phyloP scores from a whole-genome alignment of 2,888 invertebrate species.

The Piscicola geometra region DNA sequence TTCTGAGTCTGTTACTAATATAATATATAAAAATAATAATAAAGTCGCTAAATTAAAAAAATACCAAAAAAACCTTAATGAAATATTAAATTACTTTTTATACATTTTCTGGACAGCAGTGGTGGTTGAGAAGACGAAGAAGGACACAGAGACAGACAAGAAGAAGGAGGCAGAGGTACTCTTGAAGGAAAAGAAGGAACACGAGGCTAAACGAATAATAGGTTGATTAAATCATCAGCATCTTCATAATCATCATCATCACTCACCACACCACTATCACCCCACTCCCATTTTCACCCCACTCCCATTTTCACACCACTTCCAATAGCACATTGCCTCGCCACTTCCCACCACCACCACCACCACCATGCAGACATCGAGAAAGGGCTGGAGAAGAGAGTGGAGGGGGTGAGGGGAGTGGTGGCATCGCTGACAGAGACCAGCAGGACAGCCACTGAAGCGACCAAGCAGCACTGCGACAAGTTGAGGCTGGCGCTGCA shows the following conservation, averaged over 20 bases:
- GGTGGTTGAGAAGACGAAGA: conserved; percentile 23
- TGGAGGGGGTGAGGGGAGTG: conserved; percentile 39
- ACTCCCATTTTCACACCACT: no score
- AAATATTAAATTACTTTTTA: no score
- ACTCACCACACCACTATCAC: neutral
- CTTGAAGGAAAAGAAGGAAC: conserved; percentile 43
- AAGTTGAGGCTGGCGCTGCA: conserved; percentile 56
- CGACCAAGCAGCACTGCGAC: conserved; percentile 51
- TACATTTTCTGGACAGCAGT: conserved; percentile 1
- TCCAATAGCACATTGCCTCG: no score
- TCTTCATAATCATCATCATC: neutral
- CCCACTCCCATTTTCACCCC: no score
- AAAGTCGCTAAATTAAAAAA: no score
- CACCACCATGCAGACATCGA: neutral
- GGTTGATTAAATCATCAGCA: conserved; percentile 37
- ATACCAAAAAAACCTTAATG: no score
- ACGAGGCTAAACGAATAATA: conserved; percentile 49
- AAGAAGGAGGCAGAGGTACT: conserved; percentile 39
- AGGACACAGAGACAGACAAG: conserved; percentile 36
- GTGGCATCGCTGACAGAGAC: conserved; percentile 45
- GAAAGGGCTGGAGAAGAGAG: neutral
- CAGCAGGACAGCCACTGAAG: conserved; percentile 45
- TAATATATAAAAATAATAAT: no score
- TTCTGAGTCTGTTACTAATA: no score
- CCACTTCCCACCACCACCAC: no score